phyloP scores from a whole-genome alignment of 1,140 invertebrate genomes.

The Neotoxoptera formosana region DNA sequence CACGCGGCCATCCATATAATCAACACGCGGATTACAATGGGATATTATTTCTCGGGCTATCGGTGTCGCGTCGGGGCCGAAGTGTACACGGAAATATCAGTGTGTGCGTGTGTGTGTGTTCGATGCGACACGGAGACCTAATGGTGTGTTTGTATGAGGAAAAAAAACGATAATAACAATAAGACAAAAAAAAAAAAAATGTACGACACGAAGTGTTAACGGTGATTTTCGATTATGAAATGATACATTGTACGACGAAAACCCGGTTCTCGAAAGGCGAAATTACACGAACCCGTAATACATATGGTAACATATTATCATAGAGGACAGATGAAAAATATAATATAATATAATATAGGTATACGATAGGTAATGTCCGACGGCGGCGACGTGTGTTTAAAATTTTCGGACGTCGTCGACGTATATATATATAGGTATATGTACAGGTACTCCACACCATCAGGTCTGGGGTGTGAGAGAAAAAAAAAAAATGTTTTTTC shows the following conservation, averaged over 20 bases:
- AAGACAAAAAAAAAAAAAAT: background rate
- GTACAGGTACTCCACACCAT: background rate
- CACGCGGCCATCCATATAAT: slow-evolving; percentile 38
- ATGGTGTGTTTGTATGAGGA: too few relatives aligned
- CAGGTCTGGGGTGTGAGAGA: background rate
- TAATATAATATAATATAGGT: background rate
- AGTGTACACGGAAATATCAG: background rate
- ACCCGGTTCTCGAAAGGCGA: background rate
- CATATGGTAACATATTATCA: too few relatives aligned
- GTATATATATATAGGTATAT: background rate
- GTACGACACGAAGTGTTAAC: slow-evolving; percentile 41
- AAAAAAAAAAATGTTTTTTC: background rate
- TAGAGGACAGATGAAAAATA: background rate
- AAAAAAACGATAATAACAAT: slow-evolving; percentile 18
- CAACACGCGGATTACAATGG: slow-evolving; percentile 46
- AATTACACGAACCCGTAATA: background rate
- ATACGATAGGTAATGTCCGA: background rate
- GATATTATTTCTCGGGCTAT: slow-evolving; percentile 38
- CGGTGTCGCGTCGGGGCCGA: background rate
- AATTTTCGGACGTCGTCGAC: background rate
- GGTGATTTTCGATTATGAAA: slow-evolving; percentile 55
- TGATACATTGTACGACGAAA: slow-evolving; percentile 34
- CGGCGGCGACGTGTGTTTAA: too few relatives aligned
- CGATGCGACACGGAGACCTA: background rate
- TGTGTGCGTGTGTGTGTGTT: background rate